phyloP scores from a whole-genome alignment of 1,140 invertebrate species.

The Conus betulinus region DNA sequence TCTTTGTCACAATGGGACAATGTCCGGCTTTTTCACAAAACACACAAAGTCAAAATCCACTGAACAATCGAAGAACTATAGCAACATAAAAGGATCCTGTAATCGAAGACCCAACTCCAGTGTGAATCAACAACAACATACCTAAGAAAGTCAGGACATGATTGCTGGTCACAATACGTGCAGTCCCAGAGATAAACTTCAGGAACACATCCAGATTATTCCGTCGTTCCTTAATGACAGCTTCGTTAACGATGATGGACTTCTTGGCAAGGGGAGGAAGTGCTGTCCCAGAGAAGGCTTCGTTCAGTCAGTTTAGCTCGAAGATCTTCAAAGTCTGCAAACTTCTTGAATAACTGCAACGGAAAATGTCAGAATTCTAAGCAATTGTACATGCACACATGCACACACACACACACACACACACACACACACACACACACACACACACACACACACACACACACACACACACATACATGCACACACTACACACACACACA shows the following conservation, averaged over 20 bases:
- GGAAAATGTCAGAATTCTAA: background rate
- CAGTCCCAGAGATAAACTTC: slow-evolving; percentile 51
- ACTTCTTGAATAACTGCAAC: slow-evolving; percentile 60
- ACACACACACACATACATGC: background rate
- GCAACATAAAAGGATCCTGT: no score
- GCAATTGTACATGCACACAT: background rate
- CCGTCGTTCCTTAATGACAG: slow-evolving; percentile 52
- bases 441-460: background rate
- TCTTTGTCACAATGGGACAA: no score
- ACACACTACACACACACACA: no score
- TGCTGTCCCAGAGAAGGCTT: slow-evolving; percentile 57
- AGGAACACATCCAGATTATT: slow-evolving; percentile 55
- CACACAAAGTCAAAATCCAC: background rate
- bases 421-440: background rate
- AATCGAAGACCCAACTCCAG: no score
- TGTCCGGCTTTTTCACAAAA: background rate
- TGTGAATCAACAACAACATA: background rate
- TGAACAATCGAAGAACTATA: background rate
- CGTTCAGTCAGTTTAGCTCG: slow-evolving; percentile 41
- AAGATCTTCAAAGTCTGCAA: slow-evolving; percentile 65
- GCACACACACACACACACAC: background rate
- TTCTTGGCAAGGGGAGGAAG: slow-evolving; percentile 64
- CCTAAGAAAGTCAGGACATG: slow-evolving; percentile 29
- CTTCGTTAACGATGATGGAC: slow-evolving; percentile 56
- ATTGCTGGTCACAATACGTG: background rate